phyloP scores from a whole-genome alignment of 2,888 invertebrate species.

The Nebria brevicollis region DNA sequence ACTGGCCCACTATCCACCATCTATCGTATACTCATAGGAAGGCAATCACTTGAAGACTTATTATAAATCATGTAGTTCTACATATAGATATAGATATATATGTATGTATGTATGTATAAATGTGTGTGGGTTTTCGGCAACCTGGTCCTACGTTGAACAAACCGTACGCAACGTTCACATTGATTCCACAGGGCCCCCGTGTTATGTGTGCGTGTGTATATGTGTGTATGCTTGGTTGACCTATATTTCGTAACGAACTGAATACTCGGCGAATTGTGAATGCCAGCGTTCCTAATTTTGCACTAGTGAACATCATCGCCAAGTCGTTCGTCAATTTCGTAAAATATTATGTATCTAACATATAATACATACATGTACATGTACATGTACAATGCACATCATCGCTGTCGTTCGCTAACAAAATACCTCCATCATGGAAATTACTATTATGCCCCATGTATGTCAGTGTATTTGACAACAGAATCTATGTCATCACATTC shows the following conservation, averaged over 20 bases:
- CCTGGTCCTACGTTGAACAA: neutral
- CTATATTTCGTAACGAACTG: slow-evolving; percentile 42
- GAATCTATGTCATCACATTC: slow-evolving; percentile 22
- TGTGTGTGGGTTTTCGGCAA: neutral
- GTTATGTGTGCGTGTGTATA: slow-evolving; percentile 33
- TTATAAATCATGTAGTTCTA: neutral
- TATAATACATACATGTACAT: too few relatives aligned
- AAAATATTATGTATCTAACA: neutral
- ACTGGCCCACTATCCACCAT: neutral
- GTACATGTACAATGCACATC: neutral
- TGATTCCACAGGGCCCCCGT: slow-evolving; percentile 39
- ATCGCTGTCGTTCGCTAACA: slow-evolving; percentile 1
- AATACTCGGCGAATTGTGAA: slow-evolving; percentile 27
- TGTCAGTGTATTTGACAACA: neutral
- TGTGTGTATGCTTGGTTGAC: slow-evolving; percentile 12
- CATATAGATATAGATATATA: neutral
- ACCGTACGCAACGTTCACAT: slow-evolving; percentile 35
- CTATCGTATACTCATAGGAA: neutral
- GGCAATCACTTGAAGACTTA: neutral
- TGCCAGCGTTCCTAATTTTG: slow-evolving; percentile 35
- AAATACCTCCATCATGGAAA: slow-evolving; percentile 1
- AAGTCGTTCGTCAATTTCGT: neutral
- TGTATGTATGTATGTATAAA: neutral
- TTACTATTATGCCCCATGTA: slow-evolving; percentile 12
- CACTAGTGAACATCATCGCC: neutral